Evolutionary conservation across 2,888 invertebrate species (phyloP), one percentile per base, ranked within the genome.

Genomic region (Coelinius sp.): DNA sequence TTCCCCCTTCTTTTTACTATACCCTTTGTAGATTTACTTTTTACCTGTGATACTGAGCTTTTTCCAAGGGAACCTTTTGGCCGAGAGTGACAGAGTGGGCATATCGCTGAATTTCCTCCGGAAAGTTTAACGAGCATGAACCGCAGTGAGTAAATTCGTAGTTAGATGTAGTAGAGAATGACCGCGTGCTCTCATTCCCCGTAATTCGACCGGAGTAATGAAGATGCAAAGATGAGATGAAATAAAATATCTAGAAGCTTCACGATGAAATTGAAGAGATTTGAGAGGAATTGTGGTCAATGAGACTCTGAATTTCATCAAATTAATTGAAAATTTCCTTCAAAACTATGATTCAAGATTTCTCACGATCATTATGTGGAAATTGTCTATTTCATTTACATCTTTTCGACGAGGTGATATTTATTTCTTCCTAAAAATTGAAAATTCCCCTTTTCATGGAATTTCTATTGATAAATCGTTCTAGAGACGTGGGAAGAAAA

Each of bases 41-140:
- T 8, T 70, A 27, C 25, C 56, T 56, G 5, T n/a, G 56, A 56
- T 56, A 27, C 7, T 20, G 20, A 27, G 27, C 25, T 56, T 31
- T 20, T 56, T 41, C 14, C 31, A 8, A 27, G 41, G 10, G 38
- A 44, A n/a, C 59, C 46, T 46, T 27, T 22, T 20, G 14, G 5
- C 24, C n/a, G 53, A 56, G 53, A 59, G 71, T 66, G 65, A 71
- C 66, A 35, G 46, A 67, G 53, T 66, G 41, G 59, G 44, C 52
- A 20, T 63, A 70, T 56, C 66, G 20, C n/a, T 6, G 59, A 59
- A 59, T 59, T 35, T 20, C 14, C 5, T 59, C 35, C 17, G 35
- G 35, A 31, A 20, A 35, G 59, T 31, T 59, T 62, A 71, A 71
- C 71, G 38, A 67, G 71, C 62, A 49, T 71, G 62, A 67, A 67